phyloP scores from a whole-genome alignment of 2,113 vertebrate species.

The Chitala chitala region DNA sequence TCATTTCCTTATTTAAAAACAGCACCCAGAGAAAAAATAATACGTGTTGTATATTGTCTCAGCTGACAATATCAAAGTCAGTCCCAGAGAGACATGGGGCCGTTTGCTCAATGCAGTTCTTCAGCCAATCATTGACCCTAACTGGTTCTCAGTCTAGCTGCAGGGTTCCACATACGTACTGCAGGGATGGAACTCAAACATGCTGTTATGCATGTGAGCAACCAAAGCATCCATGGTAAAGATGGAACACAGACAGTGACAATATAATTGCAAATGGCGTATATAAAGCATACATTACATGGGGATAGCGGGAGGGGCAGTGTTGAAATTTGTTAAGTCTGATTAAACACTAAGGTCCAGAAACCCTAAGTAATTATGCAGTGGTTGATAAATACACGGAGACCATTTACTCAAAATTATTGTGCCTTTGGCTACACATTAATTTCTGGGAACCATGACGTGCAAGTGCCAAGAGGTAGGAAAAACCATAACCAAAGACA shows the following conservation, averaged over 20 bases:
- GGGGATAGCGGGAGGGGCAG: background rate
- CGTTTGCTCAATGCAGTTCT: too few relatives aligned
- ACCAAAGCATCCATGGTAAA: too few relatives aligned
- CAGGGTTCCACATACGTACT: too few relatives aligned
- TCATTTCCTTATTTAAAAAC: too few relatives aligned
- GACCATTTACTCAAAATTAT: too few relatives aligned
- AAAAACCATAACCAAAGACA: too few relatives aligned
- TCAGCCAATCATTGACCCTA: too few relatives aligned
- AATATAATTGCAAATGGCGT: too few relatives aligned
- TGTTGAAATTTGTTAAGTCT: background rate
- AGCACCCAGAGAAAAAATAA: background rate
- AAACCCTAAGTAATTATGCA: background rate
- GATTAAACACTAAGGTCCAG: background rate
- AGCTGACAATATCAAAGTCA: background rate
- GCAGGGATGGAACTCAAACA: too few relatives aligned
- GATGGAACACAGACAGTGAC: too few relatives aligned
- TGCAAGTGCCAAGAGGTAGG: background rate
- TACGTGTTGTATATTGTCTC: background rate
- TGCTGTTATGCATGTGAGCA: too few relatives aligned
- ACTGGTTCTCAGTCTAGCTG: too few relatives aligned
- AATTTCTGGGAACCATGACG: background rate
- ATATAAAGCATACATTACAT: background rate
- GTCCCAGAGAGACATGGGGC: background rate
- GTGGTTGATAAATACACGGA: background rate
- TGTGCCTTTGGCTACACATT: background rate